These are phyloP conservation scores for Aspiorhynchus laticeps DNA, from an alignment of 2,113 vertebrate species.

Conservation along the genomic window DNA sequence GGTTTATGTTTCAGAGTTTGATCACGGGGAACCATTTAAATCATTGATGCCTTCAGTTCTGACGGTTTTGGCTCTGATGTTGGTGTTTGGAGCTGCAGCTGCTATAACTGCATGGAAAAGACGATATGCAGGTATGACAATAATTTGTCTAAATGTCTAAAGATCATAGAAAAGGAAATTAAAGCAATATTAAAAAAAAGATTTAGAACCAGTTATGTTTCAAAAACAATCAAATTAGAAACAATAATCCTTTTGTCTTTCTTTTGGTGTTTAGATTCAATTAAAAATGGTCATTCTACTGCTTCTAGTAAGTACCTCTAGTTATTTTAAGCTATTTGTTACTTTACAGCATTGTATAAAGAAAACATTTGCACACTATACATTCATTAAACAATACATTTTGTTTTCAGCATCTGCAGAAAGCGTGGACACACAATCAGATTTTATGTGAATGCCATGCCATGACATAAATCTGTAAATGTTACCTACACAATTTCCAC, in stretches of 20 bases:
- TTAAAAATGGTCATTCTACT: background rate
- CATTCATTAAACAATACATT: no score
- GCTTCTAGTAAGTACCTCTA: background rate
- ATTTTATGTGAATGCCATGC: no score
- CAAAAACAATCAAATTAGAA: no score
- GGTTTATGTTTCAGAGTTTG: background rate
- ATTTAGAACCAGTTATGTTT: no score
- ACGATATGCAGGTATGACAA: background rate
- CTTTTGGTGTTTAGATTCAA: background rate
- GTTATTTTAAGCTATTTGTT: background rate
- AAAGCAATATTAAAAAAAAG: no score
- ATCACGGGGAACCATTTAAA: background rate
- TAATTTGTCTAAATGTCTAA: background rate
- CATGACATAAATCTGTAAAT: no score
- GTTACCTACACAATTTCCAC: background rate
- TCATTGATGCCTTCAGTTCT: background rate
- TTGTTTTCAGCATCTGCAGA: background rate
- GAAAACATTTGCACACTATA: no score
- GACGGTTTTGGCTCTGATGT: background rate
- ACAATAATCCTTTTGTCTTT: no score
- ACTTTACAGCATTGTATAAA: background rate
- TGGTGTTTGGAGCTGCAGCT: background rate
- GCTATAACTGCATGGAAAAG: background rate
- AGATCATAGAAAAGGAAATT: no score
- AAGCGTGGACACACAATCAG: background rate